Evolutionary conservation across 2,797 vertebrate genomes (phyloP).

Genomic region (Lophius americanus): DNA sequence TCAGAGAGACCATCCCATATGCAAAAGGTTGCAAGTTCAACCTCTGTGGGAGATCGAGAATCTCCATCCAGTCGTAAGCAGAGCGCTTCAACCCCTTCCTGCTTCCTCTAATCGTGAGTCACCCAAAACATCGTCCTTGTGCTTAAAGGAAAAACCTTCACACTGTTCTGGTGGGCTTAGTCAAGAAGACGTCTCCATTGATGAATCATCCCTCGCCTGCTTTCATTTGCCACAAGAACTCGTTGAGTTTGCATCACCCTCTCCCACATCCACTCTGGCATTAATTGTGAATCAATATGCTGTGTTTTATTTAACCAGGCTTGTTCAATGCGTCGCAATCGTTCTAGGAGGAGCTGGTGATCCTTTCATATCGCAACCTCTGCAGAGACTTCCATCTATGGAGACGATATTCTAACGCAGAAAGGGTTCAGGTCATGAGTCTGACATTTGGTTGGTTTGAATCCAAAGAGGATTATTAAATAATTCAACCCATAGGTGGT

Average conservation of each 20-base stretch:
- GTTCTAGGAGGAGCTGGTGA: background rate
- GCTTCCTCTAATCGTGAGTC: conserved; percentile 43
- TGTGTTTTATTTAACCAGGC: conserved; percentile 23
- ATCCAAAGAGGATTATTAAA: too few species aligned
- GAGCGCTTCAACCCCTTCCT: conserved; percentile 16
- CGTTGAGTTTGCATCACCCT: conserved; percentile 39
- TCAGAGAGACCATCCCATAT: conserved; percentile 8
- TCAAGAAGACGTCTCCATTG: conserved; percentile 36
- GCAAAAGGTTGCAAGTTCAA: conserved; percentile 37
- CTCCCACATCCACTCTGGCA: conserved; percentile 36
- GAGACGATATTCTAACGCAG: too few species aligned
- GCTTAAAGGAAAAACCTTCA: conserved; percentile 35
- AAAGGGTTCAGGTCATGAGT: too few species aligned
- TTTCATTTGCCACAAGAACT: conserved; percentile 38
- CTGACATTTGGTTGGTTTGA: too few species aligned
- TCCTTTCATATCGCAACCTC: background rate
- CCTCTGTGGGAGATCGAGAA: conserved; percentile 11
- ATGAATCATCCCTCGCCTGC: conserved; percentile 21
- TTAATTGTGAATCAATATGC: conserved; percentile 37
- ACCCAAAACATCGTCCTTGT: conserved; percentile 29
- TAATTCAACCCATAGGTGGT: background rate
- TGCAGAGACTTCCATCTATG: too few species aligned
- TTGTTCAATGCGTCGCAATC: background rate
- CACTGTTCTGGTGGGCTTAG: conserved; percentile 36
- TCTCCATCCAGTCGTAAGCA: conserved; percentile 19